Evolutionary conservation across 1,140 invertebrate species (phyloP), one percentile per base, ranked within the genome.

Genomic region (Caenorhabditis briggsae): DNA sequence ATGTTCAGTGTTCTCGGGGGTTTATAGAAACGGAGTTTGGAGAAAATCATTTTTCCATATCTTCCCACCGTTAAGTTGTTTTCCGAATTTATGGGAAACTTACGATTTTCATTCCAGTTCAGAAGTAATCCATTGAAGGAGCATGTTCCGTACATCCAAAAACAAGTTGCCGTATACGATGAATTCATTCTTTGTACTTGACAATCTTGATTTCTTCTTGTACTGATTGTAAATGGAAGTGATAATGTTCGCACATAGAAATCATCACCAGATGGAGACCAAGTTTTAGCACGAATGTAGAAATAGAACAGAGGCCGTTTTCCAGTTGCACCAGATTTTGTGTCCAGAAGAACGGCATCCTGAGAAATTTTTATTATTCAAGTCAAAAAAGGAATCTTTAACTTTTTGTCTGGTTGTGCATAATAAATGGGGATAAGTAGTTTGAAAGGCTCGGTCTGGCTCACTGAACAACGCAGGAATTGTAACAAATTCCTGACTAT

Each of bases 191-290:
- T 53, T 86, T 92, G 91, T 48, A 92, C 91, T 89, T 92, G 91
- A 78, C 91, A 92, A 83, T 92, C 91, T 88, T 92, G 91, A 90
- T 92, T 92, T 74, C 91, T 83, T 70, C 91, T 55, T n/a, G 91
- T 92, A 11, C 92, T 92, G 82, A 92, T 92, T 16, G 91, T 89
- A 58, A 92, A 92, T 14, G 91, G 91, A 84, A 92, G 82, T n/a
- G 90, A 91, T n/a, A 92, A 88, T 23, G 91, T 92, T 78, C 92
- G 91, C 55, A 89, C 90, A 55, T 86, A 89, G 18, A 82, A 64
- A 56, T 90, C 87, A 23, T 74, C 53, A 18, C 91, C 91, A 16
- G 90, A 56, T 58, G 93, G 92, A 83, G 89, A 87, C 74, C 91
- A 92, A 18, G 92, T 82, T 70, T 89, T 91, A 5, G 89, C 91